phyloP scores from a whole-genome alignment of 2,888 invertebrate species.

The Anthophora plumipes region DNA sequence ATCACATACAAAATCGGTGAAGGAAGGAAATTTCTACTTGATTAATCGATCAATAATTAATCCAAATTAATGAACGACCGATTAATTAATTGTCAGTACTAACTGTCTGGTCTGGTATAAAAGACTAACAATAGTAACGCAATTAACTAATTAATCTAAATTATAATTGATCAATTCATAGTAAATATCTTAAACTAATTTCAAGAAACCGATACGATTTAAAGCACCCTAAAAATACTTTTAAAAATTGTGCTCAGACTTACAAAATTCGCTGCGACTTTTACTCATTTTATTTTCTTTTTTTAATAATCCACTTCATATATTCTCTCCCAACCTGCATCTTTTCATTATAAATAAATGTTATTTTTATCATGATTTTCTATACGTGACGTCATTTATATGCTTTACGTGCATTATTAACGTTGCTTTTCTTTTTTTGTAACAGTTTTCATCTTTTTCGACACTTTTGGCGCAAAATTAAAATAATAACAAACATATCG shows the following conservation, averaged over 20 bases:
- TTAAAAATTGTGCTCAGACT: conserved; percentile 51
- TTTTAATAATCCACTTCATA: conserved; percentile 4
- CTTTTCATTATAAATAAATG: conserved; percentile 25
- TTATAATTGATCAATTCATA: conserved; percentile 27
- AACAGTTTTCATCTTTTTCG: conserved; percentile 11
- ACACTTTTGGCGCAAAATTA: conserved; percentile 21
- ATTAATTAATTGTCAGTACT: conserved; percentile 46
- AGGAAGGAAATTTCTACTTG: not conserved
- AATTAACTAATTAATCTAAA: conserved; percentile 34
- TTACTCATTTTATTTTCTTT: not conserved
- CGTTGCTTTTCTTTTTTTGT: conserved; percentile 26
- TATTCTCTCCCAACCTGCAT: conserved; percentile 9
- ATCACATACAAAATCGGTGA: not conserved
- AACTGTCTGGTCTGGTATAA: conserved; percentile 41
- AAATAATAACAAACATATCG: conserved; percentile 21
- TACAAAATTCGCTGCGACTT: conserved; percentile 45
- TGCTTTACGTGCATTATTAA: conserved; percentile 43
- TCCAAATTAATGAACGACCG: conserved; percentile 28
- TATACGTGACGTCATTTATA: conserved; percentile 35
- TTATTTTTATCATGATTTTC: conserved; percentile 31
- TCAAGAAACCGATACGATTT: conserved; percentile 26
- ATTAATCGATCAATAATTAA: conserved; percentile 12
- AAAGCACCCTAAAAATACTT: conserved; percentile 43
- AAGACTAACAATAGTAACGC: conserved; percentile 53
- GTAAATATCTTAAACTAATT: conserved; percentile 29